phyloP scores from a whole-genome alignment of 2,888 invertebrate species.

The Agriopis aurantiaria region DNA sequence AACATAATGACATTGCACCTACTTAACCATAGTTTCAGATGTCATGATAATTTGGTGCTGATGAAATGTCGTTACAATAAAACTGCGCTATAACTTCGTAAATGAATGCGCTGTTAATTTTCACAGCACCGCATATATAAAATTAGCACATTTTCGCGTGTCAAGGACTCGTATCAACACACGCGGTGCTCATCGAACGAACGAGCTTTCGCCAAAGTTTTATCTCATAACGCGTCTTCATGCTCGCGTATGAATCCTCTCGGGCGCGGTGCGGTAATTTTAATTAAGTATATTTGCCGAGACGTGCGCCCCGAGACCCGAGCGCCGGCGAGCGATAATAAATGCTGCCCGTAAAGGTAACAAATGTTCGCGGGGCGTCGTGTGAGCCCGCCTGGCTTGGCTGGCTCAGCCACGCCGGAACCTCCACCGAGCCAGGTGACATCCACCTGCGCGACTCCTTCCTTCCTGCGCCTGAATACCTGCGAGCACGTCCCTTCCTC shows the following conservation, averaged over 20 bases:
- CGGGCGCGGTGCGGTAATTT: slow-evolving; percentile 77
- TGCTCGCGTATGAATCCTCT: slow-evolving; percentile 65
- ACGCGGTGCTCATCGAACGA: slow-evolving; percentile 42
- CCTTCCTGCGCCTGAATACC: slow-evolving; percentile 66
- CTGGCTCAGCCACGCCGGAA: slow-evolving; percentile 40
- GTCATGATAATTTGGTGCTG: background rate
- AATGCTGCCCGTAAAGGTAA: slow-evolving; percentile 78
- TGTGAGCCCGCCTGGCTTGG: slow-evolving; percentile 41
- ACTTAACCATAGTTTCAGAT: background rate
- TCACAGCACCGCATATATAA: slow-evolving; percentile 15
- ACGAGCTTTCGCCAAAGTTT: slow-evolving; percentile 60
- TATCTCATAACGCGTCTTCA: slow-evolving; percentile 67
- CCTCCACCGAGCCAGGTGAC: slow-evolving; percentile 62
- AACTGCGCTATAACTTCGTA: slow-evolving; percentile 10
- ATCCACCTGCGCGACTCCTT: slow-evolving; percentile 69
- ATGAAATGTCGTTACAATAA: slow-evolving; percentile 10
- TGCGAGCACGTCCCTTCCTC: slow-evolving; percentile 52
- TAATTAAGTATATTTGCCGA: slow-evolving; percentile 82
- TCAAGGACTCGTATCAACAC: slow-evolving; percentile 24
- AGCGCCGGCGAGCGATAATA: slow-evolving; percentile 66
- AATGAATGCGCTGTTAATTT: slow-evolving; percentile 24
- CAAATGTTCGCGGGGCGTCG: slow-evolving; percentile 66
- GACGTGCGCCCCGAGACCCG: slow-evolving; percentile 59
- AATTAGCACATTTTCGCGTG: slow-evolving; percentile 19
- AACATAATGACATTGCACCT: background rate